Evolutionary conservation across 1,140 invertebrate species (phyloP), one percentile per base, ranked within the genome.

Genomic region (Vollenhovia emeryi): DNA sequence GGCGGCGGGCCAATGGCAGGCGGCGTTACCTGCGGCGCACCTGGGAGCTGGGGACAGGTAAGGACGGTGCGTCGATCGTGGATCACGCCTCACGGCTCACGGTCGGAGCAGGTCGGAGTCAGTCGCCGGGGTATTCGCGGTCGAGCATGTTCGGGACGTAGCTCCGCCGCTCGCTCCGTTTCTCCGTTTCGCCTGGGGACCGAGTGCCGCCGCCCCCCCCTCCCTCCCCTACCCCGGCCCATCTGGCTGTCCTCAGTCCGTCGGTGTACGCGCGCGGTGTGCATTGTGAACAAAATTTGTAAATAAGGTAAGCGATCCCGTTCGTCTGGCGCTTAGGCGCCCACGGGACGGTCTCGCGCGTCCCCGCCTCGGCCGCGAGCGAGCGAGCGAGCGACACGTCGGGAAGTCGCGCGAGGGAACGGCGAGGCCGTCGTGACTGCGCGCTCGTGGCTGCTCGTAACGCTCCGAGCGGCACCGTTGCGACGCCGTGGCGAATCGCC

Each of bases 61-160:
- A 55, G 8, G 30, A 66, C 64, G 62, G 75, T 60, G 84, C 52
- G 59, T 52, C 60, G 80, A 30, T 64, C 62, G 74, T 24, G 36
- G 62, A 43, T 43, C 15, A 68, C 80, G 66, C 7, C 50, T 21
- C 7, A 86, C 71, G 66, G 64, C 40, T 62, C 50, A 30, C 40
- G 59, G n/a, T 24, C 52, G 85, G 86, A 40, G 36, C 2, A 40
- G 4, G 83, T 76, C 87, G 71, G 83, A 82, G n/a, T 78, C 84
- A 91, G 92, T 91, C 88, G 91, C 89, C 90, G 91, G 91, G 90
- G 92, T 91, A 91, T 92, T 92, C 92, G 85, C 92, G 93, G 90
- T 93, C 90, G 92, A 94, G 91, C 90, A 93, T 94, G 93, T 91
- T 92, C 91, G 92, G 91, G 84, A 90, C 91, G 85, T 91, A 89